Evolutionary conservation across 2,888 invertebrate genomes (phyloP), one percentile per base, ranked within the genome.

Genomic region (Linnaemya vulpina): DNA sequence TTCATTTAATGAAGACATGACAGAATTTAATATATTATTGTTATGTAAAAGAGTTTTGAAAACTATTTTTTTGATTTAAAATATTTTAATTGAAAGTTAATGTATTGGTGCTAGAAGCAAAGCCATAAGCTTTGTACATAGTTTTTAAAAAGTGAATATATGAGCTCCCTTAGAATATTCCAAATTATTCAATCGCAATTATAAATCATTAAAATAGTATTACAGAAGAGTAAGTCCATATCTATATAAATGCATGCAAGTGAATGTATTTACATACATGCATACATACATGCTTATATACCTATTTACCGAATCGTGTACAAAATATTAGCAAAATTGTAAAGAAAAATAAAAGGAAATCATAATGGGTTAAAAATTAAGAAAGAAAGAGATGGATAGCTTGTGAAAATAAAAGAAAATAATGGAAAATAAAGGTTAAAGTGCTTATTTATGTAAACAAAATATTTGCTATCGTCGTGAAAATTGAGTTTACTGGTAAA

Each of bases 391-490:
- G 51, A 78, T 51, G 43, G 10, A 78, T 60, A n/a, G 17, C 25
- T 43, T 22, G 11, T 30, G 35, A 53, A 75, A 76, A 68, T 46
- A 5, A 60, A 43, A 63, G 20, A 70, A 76, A 49, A 76, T 58
- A 65, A 60, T 22, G 30, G 35, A 62, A 76, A 70, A 70, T 53
- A 62, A 75, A 82, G 35, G 62, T 65, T 63, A 74, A 79, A 63
- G 71, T 55, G 63, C 63, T 71, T 55, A 80, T 81, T 51, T 75
- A 51, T 76, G 65, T 67, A 76, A 76, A 76, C 51, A 70, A 62
- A 60, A 35, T 46, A 77, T 63, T 46, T 43, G 70, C 51, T 65
- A n/a, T 55, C 49, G 46, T 79, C 55, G n/a, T 46, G 65, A 68
- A 67, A 67, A 80, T n/a, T 30, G 20, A 51, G 38, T 30, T 46